Evolutionary conservation across 2,888 invertebrate genomes (phyloP), one percentile per base, ranked within the genome.

Genomic region (Tenodera sinensis): DNA sequence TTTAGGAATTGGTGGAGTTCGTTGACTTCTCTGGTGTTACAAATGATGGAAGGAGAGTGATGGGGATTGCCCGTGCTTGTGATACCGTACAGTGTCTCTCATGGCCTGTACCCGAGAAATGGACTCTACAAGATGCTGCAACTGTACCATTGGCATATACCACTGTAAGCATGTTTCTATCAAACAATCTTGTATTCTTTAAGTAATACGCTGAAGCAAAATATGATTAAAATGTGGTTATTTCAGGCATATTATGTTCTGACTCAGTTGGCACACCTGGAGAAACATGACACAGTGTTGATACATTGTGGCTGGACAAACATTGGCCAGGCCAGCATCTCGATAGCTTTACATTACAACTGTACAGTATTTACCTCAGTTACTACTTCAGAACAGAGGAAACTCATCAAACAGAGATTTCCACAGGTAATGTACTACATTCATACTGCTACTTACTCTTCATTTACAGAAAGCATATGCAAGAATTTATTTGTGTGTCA

Each of bases 281-380:
- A 91, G 89, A 90, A 91, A 86, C 93, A 94, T 14, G 94, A 94
- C 90, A 92, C 92, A 28, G 93, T 95, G 4, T 93, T 95, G 25
- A 93, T 95, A 83, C 95, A 95, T 91, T 93, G 94, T 83, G 95
- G 94, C 14, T 93, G 94, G 91, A 94, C 94, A 30, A 94, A 94
- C 54, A 94, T 95, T 2, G 95, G 95, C 12, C 95, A 95, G 92
- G 95, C 95, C 14, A 94, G 95, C 89, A 95, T 95, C 89, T 93
- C 94, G 87, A 94, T 95, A 89, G 95, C 95, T 27, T 92, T 95
- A 15, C 92, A 93, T 90, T 92, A 93, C 91, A 94, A 94, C 28
- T 95, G 95, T 92, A 93, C 93, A 89, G 94, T 94, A 4, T 94
- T 92, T 92, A 95, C 95, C 7, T 95, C 95, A 12, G 94, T 95